Base-by-base conservation (phyloP, 2,113 vertebrate species). In the Lamprotornis superbus region DNA sequence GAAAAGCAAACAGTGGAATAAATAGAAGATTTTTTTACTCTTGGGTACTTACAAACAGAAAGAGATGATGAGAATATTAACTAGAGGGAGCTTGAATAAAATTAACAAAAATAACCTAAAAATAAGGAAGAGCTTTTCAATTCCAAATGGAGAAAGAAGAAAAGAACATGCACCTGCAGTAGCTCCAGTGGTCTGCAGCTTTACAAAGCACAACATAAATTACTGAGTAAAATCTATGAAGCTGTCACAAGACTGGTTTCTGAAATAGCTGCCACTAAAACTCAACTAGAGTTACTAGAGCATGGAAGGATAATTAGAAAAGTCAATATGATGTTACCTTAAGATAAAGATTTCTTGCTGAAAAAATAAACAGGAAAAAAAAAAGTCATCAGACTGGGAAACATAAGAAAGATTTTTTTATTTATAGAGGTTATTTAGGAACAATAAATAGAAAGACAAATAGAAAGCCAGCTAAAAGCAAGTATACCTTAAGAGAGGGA, bases 81-180 rank as follows among this genome's bases (percentile, higher is more conserved):
- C 35, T 71, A 92, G 52, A 47, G 7, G 7, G 10, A 31, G 1
- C 57, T 52, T 87, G 87, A 92, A 82, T 76, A 60, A 67, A 89
- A 87, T 68, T 68, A 71, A 89, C 46, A 33, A 89, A 95, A 91
- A 80, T 83, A 60, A 90, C 56, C 49, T 57, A 86, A 86, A 96
- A 94, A 44, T 93, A 57, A 73, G 46, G 50, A 90, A 70, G 15
- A 92, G 25, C 30, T 94, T 94, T 96, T 84, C 69, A 71, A 15
- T 57, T 82, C 37, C 65, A 79, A 91, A 42, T 18, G 3, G 24
- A 82, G 28, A 33, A 74, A n/a, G 22, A 57, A 74, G 50, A 73
- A 89, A 94, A 21, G 28, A 79, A 42, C 28, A 4, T 37, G 47
- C 52, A 91, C 67, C 56, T 87, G 85, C 82, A 86, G 59, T 17